Evolutionary conservation across 2,888 invertebrate genomes (phyloP).

Genomic region (Melolontha melolontha): DNA sequence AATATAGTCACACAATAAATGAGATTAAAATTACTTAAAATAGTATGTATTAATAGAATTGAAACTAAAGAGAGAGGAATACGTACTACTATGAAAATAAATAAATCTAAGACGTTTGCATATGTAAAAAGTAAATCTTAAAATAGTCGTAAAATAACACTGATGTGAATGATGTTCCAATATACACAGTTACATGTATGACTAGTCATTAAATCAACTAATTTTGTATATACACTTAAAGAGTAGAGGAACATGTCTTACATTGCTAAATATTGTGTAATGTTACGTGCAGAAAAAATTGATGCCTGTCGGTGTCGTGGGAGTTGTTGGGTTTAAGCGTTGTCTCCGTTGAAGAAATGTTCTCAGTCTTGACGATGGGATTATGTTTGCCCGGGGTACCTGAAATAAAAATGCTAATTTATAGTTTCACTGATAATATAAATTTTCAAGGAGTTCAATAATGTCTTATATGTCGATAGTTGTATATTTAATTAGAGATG

Average conservation of each 20-base stretch:
- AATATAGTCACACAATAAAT: slow-evolving; percentile 34
- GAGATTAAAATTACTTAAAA: slow-evolving; percentile 29
- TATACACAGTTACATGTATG: slow-evolving; percentile 20
- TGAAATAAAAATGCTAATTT: slow-evolving; percentile 27
- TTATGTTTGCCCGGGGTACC: slow-evolving; percentile 49
- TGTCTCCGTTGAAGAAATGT: slow-evolving; percentile 64
- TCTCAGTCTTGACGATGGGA: slow-evolving; percentile 62
- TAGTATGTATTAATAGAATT: slow-evolving; percentile 25
- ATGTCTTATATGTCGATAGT: too few species aligned
- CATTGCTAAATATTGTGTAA: slow-evolving; percentile 3
- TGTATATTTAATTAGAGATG: too few species aligned
- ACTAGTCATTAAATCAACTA: slow-evolving; percentile 27
- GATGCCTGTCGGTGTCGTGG: slow-evolving; percentile 47
- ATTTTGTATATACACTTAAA: slow-evolving; percentile 23
- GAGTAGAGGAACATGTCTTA: slow-evolving; percentile 19
- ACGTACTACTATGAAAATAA: slow-evolving; percentile 29
- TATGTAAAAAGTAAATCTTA: slow-evolving; percentile 20
- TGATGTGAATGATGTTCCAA: slow-evolving; percentile 13
- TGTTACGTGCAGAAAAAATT: slow-evolving; percentile 49
- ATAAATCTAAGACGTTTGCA: slow-evolving; percentile 21
- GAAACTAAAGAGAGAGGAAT: slow-evolving; percentile 17
- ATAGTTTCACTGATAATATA: background rate
- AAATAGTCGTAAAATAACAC: slow-evolving; percentile 14
- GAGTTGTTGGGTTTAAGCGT: slow-evolving; percentile 59
- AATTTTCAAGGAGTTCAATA: too few species aligned